Base-by-base conservation (phyloP, 2,888 invertebrate species). In the Scaptomyza polygonia region DNA sequence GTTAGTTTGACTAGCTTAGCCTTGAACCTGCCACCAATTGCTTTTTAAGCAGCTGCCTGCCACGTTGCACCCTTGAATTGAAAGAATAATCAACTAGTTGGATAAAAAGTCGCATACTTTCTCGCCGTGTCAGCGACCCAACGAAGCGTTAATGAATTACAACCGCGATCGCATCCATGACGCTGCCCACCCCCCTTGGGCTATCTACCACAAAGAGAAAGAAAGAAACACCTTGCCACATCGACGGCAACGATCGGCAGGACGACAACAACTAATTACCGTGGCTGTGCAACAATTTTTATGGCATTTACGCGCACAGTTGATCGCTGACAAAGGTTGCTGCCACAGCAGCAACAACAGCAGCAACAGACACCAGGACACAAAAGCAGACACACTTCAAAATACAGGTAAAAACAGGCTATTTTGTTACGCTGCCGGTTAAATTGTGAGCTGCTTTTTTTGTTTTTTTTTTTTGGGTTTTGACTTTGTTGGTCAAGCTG, bases 251-350 rank as follows among this genome's bases (percentile, higher is more conserved):
- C 63, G 36, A 69, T 74, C 57, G 73, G 68, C 85, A 84, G 88
- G 85, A 86, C 85, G 85, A 86, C 85, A 84, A 83, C 85, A 85
- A 85, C 88, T 85, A 85, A 88, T 86, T 84, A 84, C 85, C 87
- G 88, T 88, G 85, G 66, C 81, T 78, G 39, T 39, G 87, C 52
- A 84, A 88, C 85, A 85, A 86, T 85, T 85, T 85, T 84, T 88
- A 85, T 88, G 85, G 84, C 88, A 88, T 85, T 85, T 85, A 85
- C 71, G 81, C 88, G 87, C 88, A 86, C 87, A 84, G 86, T 77
- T 83, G 88, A 88, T 62, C 83, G 81, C 72, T 76, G 75, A 71
- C 86, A 88, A 79, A 77, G 77, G 87, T 18, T 32, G 64, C 14
- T 53, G 44, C 34, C 59, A 64, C 30, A 36, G 43, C 30, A 30